Conservation (phyloP, 2,888 invertebrate genomes). For the Hipparchia sbordonii region DNA sequence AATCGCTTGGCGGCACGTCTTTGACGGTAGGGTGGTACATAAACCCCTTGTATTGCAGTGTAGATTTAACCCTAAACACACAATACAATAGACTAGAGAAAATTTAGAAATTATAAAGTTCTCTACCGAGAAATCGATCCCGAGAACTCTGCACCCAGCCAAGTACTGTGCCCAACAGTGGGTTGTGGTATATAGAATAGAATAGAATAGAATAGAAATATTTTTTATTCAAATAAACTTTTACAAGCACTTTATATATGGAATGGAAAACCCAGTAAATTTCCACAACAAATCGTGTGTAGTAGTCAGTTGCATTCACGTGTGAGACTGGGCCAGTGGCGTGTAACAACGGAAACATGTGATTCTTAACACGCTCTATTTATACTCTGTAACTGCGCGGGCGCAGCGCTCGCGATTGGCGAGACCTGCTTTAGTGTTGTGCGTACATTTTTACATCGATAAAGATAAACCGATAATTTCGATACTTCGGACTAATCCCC, state of each 20-base stretch:
- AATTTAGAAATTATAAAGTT: no score
- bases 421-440: slow-evolving; percentile 51
- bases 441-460: slow-evolving; percentile 19
- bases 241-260: no score
- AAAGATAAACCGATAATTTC: not conserved
- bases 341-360: slow-evolving; percentile 52
- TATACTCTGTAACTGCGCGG: slow-evolving; percentile 62
- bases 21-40: no score
- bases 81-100: no score
- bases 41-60: no score
- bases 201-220: no score
- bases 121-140: no score
- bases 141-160: no score
- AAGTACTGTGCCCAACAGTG: no score
- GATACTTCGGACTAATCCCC: not conserved
- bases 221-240: no score
- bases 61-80: no score
- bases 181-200: not conserved
- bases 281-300: slow-evolving; percentile 13
- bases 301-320: slow-evolving; percentile 23
- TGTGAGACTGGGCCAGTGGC: slow-evolving; percentile 34
- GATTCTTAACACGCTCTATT: slow-evolving; percentile 64
- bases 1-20: no score
- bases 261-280: not conserved
- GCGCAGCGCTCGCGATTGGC: slow-evolving; percentile 53